phyloP scores from a whole-genome alignment of 2,797 vertebrate genomes.

The Poliocrania exsul region DNA sequence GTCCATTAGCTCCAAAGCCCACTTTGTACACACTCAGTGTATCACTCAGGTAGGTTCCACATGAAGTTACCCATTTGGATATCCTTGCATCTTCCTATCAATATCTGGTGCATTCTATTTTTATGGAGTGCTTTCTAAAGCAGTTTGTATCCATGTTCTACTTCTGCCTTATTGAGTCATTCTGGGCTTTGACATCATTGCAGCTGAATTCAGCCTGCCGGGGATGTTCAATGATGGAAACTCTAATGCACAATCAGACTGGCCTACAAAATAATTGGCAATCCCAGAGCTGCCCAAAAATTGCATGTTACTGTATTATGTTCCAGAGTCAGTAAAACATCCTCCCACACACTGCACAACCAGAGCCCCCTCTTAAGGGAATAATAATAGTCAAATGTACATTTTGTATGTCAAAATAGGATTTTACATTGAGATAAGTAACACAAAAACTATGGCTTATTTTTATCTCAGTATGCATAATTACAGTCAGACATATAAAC shows the following conservation, averaged over 20 bases:
- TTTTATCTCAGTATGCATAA: conserved; percentile 20
- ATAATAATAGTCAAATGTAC: neutral
- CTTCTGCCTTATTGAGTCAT: neutral
- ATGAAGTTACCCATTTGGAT: neutral
- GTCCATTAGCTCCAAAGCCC: neutral
- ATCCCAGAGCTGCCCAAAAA: neutral
- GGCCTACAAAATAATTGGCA: neutral
- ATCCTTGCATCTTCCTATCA: neutral
- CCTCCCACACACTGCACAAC: neutral
- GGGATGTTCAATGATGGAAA: neutral
- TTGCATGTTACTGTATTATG: neutral
- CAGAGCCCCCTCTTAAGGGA: neutral
- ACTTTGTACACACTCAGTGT: neutral
- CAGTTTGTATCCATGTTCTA: neutral
- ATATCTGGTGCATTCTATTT: neutral
- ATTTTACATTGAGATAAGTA: conserved; percentile 13
- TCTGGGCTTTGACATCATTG: neutral
- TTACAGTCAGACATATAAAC: neutral
- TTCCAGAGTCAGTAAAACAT: neutral
- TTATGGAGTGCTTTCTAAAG: neutral
- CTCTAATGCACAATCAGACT: neutral
- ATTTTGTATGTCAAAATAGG: neutral
- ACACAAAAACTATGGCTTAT: neutral
- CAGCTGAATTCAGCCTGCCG: neutral
- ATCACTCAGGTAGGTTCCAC: neutral